These are phyloP conservation scores for Psilanteris sp. DNA, from an alignment of 1,140 invertebrate species.

Conservation along the genomic window DNA sequence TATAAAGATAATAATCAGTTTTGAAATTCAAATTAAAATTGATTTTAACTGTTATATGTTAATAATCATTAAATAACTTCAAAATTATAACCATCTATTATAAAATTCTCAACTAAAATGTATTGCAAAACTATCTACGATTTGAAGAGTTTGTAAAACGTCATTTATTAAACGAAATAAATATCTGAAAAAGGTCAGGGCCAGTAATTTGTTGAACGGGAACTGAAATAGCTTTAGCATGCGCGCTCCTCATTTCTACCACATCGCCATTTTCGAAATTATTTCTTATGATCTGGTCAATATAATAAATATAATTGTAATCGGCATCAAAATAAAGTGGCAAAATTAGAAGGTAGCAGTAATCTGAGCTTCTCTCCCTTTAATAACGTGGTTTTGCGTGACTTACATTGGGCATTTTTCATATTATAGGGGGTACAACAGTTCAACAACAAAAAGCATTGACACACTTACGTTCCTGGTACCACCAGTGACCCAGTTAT, in stretches of 20 bases:
- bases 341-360: constrained; percentile 6
- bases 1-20: too few species aligned
- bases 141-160: neutral
- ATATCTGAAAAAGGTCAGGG: constrained; percentile 54
- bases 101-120: too few species aligned
- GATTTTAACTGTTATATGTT: too few species aligned
- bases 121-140: neutral
- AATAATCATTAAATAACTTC: too few species aligned
- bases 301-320: constrained; percentile 47
- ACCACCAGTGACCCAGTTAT: constrained; percentile 39
- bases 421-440: constrained; percentile 27
- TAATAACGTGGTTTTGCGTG: constrained; percentile 1
- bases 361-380: constrained; percentile 17
- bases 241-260: constrained; percentile 2
- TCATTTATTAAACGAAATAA: constrained; percentile 36
- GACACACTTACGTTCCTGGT: constrained; percentile 43
- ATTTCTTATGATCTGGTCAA: constrained; percentile 29
- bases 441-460: constrained; percentile 19
- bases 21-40: too few species aligned
- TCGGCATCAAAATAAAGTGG: constrained; percentile 1
- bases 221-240: constrained; percentile 8
- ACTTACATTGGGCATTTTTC: constrained; percentile 1
- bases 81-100: too few species aligned
- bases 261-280: constrained; percentile 34
- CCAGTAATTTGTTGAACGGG: constrained; percentile 37